These are phyloP conservation scores for Xestia xanthographa DNA, from an alignment of 2,888 invertebrate species.

Conservation along the genomic window DNA sequence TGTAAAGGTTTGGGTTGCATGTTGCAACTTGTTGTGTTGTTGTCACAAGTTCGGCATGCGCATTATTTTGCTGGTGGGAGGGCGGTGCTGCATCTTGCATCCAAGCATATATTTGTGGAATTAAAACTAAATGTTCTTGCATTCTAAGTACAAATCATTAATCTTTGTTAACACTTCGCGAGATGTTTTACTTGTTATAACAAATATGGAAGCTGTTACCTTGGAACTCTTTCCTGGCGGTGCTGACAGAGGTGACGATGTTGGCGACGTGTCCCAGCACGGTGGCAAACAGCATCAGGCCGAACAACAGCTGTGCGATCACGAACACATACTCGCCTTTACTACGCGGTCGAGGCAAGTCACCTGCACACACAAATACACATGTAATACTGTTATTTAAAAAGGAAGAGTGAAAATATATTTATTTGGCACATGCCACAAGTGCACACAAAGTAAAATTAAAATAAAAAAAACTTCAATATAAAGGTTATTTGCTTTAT, in stretches of 20 bases:
- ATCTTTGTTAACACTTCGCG: neutral
- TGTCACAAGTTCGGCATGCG: neutral
- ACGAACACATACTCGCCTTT: slow-evolving; percentile 99
- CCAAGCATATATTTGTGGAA: neutral
- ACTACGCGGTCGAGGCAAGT: slow-evolving; percentile 96
- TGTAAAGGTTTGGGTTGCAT: neutral
- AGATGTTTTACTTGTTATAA: neutral
- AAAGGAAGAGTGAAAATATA: neutral
- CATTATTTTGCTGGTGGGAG: neutral
- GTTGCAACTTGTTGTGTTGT: neutral
- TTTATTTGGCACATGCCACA: neutral
- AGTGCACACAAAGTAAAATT: neutral
- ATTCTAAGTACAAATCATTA: neutral
- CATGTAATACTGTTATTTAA: neutral
- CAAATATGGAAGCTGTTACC: slow-evolving; percentile 90
- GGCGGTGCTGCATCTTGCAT: neutral
- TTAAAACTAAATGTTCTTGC: neutral
- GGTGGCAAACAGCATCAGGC: slow-evolving; percentile 98
- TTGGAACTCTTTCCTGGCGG: slow-evolving; percentile 99
- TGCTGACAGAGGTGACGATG: slow-evolving; percentile 99
- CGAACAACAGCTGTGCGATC: slow-evolving; percentile 98
- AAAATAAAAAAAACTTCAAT: neutral
- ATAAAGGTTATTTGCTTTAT: too few relatives aligned
- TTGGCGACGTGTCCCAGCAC: slow-evolving; percentile 99
- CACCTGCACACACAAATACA: slow-evolving; percentile 85